Evolutionary conservation across 2,113 vertebrate species (phyloP), one percentile per base, ranked within the genome.

Genomic region (Oxyura jamaicensis): DNA sequence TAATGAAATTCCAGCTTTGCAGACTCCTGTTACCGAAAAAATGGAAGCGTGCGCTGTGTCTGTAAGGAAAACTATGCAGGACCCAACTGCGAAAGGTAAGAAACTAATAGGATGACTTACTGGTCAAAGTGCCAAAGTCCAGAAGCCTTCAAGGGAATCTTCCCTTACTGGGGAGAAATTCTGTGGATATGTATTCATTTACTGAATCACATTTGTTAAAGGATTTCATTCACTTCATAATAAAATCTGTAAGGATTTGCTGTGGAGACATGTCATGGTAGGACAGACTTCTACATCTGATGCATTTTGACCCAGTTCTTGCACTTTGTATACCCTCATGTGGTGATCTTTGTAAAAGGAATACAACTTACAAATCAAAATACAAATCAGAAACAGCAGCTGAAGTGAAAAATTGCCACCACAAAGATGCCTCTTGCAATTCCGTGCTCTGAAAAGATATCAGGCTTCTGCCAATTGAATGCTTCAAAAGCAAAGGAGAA

Each of bases 1-100:
- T 67, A 53, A 90, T 84, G 18, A 60, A 97, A 96, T 97, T 96
- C 67, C 94, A 99, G 99, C 94, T 99, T 99, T 94, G 99, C 99
- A 77, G 97, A 98, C 55, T 98, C 98, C 97, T 99, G 99, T 95
- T 98, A 99, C 89, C 97, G 97, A 94, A 99, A 98, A 96, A 95
- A 97, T 39, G 94, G 97, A 82, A 94, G 87, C 21, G 95, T 99
- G 75, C 98, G 98, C 8, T 99, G 99, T 94, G 98, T 99, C 81
- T 99, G 99, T 95, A 98, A 98, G 92, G 98, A 99, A 89, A 99
- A 98, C 86, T 99, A 99, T 48, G 98, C 99, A 74, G 99, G 99
- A 92, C 98, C 99, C 95, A 98, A 98, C 91, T 99, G 99, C 94
- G 99, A 99, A 98, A 99, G 99, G 99, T 99, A 96, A 96, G 98